Base-by-base conservation (phyloP, 1,140 invertebrate species). In the Acromyrmex echinatior region DNA sequence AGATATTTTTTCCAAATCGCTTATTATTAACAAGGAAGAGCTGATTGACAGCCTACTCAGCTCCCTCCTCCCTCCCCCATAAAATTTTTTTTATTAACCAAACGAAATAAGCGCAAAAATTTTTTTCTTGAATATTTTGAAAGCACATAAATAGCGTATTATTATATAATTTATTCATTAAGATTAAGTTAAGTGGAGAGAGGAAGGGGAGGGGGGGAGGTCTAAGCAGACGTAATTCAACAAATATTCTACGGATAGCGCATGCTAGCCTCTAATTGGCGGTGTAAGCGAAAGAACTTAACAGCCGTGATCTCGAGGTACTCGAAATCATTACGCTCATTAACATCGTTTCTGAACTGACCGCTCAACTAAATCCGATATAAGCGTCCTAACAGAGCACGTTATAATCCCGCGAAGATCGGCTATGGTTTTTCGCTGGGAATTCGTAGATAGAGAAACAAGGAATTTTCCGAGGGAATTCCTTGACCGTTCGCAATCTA, bases 211-310 rank as follows among this genome's bases (percentile, higher is more conserved):
- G 21, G 0, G 5, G 6, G 31, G 31, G 3, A 31, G 31, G 25
- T 25, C 31, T 31, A 31, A 31, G 0, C 31, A 31, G 31, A 31
- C 31, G 3, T 31, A 31, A 31, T 71, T 81, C 65, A 53, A 2
- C 21, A 16, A 1, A 81, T 28, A 71, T 56, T 18, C 60, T 25
- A 31, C 28, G 18, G 53, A 3, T 31, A 31, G 28, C 28, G 28
- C 28, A 28, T 12, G n/a, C n/a, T 12, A 53, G 51, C 16, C 79
- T 56, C 65, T 81, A 81, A 81, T 81, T 71, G 66, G 79, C 79
- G 65, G 65, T 81, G 66, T 71, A 71, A 81, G 65, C 65, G 53
- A 81, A 81, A 81, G 79, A 49, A 45, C 79, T 81, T 81, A 58
- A 71, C 60, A 81, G 60, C 12, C 21, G 0, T 39, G 35, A 39